Evolutionary conservation across 2,113 vertebrate genomes (phyloP).

Genomic region (Lagopus leucura): DNA sequence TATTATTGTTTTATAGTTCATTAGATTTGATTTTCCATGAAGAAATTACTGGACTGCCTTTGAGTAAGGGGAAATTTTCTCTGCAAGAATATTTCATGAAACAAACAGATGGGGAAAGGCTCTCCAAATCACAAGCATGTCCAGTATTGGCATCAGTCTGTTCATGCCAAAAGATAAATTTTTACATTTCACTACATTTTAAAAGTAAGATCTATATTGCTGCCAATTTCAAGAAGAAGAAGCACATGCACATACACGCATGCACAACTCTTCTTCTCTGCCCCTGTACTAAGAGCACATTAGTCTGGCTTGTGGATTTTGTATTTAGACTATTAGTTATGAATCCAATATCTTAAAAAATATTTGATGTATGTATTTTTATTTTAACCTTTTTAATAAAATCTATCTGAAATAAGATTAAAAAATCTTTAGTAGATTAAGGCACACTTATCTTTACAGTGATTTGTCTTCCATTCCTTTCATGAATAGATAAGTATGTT

Average conservation of each 20-base stretch:
- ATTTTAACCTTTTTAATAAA: constrained; percentile 6
- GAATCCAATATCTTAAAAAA: constrained; percentile 23
- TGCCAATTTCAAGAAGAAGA: not conserved
- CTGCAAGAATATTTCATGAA: not conserved
- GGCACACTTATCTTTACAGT: rapidly evolving
- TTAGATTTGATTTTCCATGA: not conserved
- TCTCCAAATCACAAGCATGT: not conserved
- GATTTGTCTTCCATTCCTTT: not conserved
- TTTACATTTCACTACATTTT: not conserved
- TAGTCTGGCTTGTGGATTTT: not conserved
- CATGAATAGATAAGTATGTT: not conserved
- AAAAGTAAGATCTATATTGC: not conserved
- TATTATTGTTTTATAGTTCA: not conserved
- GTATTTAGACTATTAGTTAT: not conserved
- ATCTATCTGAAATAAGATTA: not conserved
- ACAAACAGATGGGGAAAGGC: not conserved
- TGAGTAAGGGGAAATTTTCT: not conserved
- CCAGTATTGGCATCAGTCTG: not conserved
- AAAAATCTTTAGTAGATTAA: not conserved
- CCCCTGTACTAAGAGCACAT: not conserved
- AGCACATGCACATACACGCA: not conserved
- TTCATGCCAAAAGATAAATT: not conserved
- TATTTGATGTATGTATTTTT: constrained; percentile 17
- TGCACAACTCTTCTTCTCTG: not conserved
- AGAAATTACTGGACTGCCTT: not conserved